These are phyloP conservation scores for Plebejus anna DNA, from an alignment of 2,888 invertebrate species.

Conservation along the genomic window DNA sequence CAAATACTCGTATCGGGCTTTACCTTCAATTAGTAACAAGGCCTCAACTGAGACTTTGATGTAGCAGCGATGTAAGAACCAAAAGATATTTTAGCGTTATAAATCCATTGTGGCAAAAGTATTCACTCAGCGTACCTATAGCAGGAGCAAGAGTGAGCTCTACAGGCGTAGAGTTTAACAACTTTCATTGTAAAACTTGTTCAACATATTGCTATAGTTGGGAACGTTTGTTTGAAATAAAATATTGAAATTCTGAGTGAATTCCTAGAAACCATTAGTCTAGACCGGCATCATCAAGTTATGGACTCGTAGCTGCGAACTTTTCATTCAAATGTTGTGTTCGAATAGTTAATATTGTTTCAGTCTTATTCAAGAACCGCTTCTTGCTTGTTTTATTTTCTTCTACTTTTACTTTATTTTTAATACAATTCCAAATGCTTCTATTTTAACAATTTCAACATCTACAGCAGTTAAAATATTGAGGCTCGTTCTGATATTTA, in stretches of 20 bases:
- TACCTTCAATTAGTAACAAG: background rate
- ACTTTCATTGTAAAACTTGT: slow-evolving; percentile 26
- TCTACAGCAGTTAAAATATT: background rate
- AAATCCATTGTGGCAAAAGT: slow-evolving; percentile 6
- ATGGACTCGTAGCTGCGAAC: background rate
- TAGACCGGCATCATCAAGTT: slow-evolving; percentile 8
- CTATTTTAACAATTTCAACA: background rate
- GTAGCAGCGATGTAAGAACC: background rate
- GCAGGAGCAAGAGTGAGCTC: slow-evolving; percentile 5
- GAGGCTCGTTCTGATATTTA: background rate
- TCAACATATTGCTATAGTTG: slow-evolving; percentile 15
- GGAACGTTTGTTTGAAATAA: slow-evolving; percentile 13
- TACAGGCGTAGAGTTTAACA: slow-evolving; percentile 23
- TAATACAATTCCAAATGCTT: background rate
- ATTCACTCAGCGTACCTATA: slow-evolving; percentile 24
- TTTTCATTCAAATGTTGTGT: background rate
- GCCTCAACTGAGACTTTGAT: background rate
- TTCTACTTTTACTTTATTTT: background rate
- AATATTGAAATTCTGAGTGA: slow-evolving; percentile 24
- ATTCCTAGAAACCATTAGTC: background rate
- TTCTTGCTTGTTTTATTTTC: background rate
- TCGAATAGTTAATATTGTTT: background rate
- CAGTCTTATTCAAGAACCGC: background rate
- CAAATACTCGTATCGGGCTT: background rate
- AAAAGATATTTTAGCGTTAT: background rate